phyloP scores from a whole-genome alignment of 2,113 vertebrate species.

The Dipodomys stephensi region DNA sequence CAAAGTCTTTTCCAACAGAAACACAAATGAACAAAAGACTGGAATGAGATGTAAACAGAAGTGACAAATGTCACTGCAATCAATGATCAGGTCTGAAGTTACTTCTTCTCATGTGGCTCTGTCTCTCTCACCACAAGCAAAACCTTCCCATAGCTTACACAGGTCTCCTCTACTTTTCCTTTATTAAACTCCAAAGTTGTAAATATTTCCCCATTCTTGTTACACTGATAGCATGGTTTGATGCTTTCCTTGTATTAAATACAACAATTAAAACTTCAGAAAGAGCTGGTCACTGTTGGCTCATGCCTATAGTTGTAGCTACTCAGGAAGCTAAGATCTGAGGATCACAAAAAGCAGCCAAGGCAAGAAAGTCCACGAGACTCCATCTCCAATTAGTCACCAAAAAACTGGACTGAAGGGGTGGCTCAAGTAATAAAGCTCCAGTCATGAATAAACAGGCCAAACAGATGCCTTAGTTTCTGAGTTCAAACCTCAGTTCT shows the following conservation, averaged over 20 bases:
- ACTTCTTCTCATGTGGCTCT: background rate
- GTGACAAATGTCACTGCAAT: constrained; percentile 31
- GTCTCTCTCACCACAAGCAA: background rate
- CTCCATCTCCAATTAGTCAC: too few species aligned
- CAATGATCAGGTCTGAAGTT: constrained; percentile 19
- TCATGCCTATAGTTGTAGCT: too few species aligned
- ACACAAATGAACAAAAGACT: constrained; percentile 57
- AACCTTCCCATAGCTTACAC: background rate
- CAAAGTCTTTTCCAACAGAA: constrained; percentile 60
- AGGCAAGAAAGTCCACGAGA: too few species aligned
- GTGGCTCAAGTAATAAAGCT: too few species aligned
- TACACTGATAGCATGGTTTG: background rate
- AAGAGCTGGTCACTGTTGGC: too few species aligned
- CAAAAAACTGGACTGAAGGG: too few species aligned
- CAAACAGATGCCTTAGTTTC: too few species aligned
- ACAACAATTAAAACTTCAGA: constrained; percentile 9
- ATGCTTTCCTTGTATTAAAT: background rate
- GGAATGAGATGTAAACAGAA: constrained; percentile 25
- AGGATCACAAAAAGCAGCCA: too few species aligned
- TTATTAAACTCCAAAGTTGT: constrained; percentile 15
- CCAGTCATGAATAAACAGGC: too few species aligned
- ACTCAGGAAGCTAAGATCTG: too few species aligned
- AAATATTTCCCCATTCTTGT: background rate
- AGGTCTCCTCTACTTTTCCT: background rate
- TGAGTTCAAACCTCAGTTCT: too few species aligned